Conservation (phyloP, 2,888 invertebrate species). For the Thyatira batis region DNA sequence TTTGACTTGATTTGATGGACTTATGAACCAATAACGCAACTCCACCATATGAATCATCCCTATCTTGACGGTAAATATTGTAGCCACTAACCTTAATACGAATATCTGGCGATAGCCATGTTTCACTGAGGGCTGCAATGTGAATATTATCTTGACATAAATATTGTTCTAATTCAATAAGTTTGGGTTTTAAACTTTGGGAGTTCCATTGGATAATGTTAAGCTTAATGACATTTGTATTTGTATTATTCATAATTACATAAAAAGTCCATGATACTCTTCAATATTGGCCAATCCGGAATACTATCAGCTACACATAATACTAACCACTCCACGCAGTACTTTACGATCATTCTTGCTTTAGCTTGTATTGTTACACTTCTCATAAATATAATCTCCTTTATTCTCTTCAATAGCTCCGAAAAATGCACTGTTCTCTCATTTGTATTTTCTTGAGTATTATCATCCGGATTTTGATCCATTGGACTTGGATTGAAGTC, state of each 20-base stretch:
- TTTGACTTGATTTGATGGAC: conserved; percentile 7
- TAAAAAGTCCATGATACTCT: conserved; percentile 1
- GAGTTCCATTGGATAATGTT: conserved; percentile 4
- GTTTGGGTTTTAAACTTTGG: conserved; percentile 6
- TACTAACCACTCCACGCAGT: conserved; percentile 3
- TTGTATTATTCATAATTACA: neutral
- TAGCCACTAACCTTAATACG: conserved; percentile 10
- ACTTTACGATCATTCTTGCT: neutral
- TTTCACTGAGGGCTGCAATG: conserved; percentile 11
- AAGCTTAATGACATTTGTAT: neutral
- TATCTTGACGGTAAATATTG: conserved; percentile 14
- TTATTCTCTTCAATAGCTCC: conserved; percentile 4
- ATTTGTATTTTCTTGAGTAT: neutral
- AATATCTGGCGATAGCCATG: conserved; percentile 10
- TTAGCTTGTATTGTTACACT: neutral
- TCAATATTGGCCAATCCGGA: conserved; percentile 11
- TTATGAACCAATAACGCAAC: conserved; percentile 13
- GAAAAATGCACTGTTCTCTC: neutral
- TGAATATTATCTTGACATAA: conserved; percentile 12
- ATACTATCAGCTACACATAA: conserved; percentile 2
- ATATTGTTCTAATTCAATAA: conserved; percentile 1
- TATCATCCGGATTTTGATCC: neutral
- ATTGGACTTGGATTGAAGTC: neutral
- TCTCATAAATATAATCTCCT: conserved; percentile 11
- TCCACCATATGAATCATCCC: conserved; percentile 18